Evolutionary conservation across 2,797 vertebrate genomes (phyloP), one percentile per base, ranked within the genome.

Genomic region (Platalea minor): DNA sequence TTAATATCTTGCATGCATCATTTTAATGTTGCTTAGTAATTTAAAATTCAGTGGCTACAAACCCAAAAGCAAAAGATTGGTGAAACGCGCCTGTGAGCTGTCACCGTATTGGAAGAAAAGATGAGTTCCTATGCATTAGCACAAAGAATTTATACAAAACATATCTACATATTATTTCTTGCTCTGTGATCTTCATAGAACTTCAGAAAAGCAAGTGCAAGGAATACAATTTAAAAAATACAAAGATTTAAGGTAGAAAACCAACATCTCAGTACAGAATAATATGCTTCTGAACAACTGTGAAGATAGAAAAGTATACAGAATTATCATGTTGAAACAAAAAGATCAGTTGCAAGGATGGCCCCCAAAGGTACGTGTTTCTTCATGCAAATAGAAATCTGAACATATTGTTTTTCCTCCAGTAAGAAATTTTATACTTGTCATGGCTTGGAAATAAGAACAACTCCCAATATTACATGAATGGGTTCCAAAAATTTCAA

Each of bases 401-500:
- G 19, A 73, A n/a, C 2, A 5, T 45, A 33, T 76, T 76, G 16
- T 5, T 85, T 90, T 91, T 81, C 26, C 43, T 79, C 81, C 39
- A n/a, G 17, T 48, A 67, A 56, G 70, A 87, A 65, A 63, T 63
- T 17, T 61, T 23, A 73, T 74, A 64, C 43, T 89, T 94, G 63
- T 53, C 9, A 11, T 67, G 43, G 37, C 43, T 59, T 75, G 48
- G 77, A 92, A 84, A 57, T 57, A 73, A 77, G 84, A 92, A 79
- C 63, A 92, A 53, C 33, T 88, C 77, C 35, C 69, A 93, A 0
- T 76, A 39, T 79, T 67, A 67, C 18, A 31, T 64, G n/a, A 85
- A 79, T 35, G 16, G 3, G 17, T 90, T 92, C 79, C 85, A 86
- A 70, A 91, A 90, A 85, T 91, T 93, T 95, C 80, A 56, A 88